Base-by-base conservation (phyloP, 2,797 vertebrate species). In the Manis javanica region DNA sequence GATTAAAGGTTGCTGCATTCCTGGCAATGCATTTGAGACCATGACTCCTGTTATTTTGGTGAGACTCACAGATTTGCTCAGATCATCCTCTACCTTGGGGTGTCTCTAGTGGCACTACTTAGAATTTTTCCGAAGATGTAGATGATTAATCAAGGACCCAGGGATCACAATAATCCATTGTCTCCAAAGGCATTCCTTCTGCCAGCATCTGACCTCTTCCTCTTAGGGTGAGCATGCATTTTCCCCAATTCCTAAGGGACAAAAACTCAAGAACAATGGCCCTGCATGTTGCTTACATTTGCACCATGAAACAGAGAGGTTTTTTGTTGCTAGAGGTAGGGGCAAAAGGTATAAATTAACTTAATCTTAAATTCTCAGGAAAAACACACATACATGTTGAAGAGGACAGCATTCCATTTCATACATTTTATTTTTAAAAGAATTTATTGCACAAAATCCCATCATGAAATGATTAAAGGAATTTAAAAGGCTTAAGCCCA, bases 131-230 rank as follows among this genome's bases (percentile, higher is more conserved):
- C 0, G 2, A 90, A 31, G 93, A 61, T 69, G 61, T 3, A 63
- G 66, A 53, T 39, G 87, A 95, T 96, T 93, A 81, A 92, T 90
- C 34, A 39, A 66, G 49, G 24, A 11, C 57, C 59, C 0, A 15
- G 53, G 61, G 13, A 19, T 13, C 94, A 93, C 89, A 78, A 49
- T 84, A 91, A 31, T n/a, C 63, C 87, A 91, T 87, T 95, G 96
- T 97, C 77, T 90, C 37, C 3, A 3, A 31, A 24, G 68, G 63
- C 31, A 14, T 66, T 83, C 53, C 31, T 87, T 51, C 69, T 77
- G 55, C 71, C 1, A 14, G 18, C 95, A 71, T 93, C 87, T 84
- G 96, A 96, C 95, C 96, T 75, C 53, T 69, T 71, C 16, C 51
- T 84, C 77, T 85, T 2, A 6, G 93, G 69, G 82, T 6, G 59